A percentile compares a stretch with the other conserved stretches of the same genome.
phyloP scores from a whole-genome alignment of 2,888 invertebrate species.

The Ormyrus nitidulus region DNA sequence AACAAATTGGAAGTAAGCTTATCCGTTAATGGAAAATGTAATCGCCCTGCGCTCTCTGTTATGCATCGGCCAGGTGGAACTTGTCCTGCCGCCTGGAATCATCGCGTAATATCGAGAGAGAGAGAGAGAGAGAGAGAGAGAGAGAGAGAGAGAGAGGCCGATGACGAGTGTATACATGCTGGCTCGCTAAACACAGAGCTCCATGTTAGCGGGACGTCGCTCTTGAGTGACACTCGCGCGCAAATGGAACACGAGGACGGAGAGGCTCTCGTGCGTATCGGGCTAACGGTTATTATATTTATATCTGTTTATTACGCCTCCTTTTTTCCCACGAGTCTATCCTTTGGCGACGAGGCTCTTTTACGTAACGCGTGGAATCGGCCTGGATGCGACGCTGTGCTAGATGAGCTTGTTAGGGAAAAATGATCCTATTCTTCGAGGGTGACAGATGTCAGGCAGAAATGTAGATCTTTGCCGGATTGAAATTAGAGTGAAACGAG shows the following conservation, averaged over 20 bases:
- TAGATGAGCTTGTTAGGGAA: too few species aligned
- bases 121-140: not conserved
- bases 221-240: conserved; percentile 25
- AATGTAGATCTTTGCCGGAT: too few species aligned
- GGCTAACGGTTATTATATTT: conserved; percentile 13
- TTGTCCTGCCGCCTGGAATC: conserved; percentile 20
- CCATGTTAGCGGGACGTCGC: not conserved
- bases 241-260: too few species aligned
- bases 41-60: conserved; percentile 19
- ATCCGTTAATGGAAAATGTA: conserved; percentile 57
- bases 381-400: too few species aligned
- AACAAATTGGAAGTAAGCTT: conserved; percentile 46
- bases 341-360: too few species aligned
- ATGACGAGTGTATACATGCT: conserved; percentile 21
- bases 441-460: too few species aligned
- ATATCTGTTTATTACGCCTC: not conserved
- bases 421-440: too few species aligned
- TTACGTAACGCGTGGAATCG: too few species aligned
- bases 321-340: conserved; percentile 13
- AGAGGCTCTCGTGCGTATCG: not conserved
- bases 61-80: conserved; percentile 15
- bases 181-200: conserved; percentile 14
- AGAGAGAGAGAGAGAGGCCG: too few species aligned
- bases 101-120: conserved; percentile 31
- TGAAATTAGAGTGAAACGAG: too few species aligned